A percentile compares a stretch with the other conserved stretches of the same genome.
These are phyloP conservation scores for Caiman crocodilus DNA, from an alignment of 2,797 vertebrate genomes.

Conservation along the genomic window DNA sequence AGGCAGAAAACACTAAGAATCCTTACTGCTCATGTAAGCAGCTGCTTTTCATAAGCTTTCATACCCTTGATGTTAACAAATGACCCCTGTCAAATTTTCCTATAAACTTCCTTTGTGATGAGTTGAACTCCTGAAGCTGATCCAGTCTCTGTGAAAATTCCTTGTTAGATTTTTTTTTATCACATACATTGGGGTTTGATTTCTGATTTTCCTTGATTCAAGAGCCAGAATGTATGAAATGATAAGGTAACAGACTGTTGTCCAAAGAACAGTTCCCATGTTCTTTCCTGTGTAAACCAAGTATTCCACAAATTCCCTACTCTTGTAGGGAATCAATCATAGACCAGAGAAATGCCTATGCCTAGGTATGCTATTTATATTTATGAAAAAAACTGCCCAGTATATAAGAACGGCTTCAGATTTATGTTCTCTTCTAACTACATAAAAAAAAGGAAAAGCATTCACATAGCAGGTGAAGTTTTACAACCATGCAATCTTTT, in stretches of 20 bases:
- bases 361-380: neutral
- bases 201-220: neutral
- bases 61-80: slow-evolving; percentile 45
- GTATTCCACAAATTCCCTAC: neutral
- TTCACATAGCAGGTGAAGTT: neutral
- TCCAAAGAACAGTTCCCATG: neutral
- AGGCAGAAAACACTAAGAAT: neutral
- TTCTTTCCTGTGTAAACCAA: neutral
- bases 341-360: neutral
- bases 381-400: neutral
- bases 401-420: neutral
- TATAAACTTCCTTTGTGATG: slow-evolving; percentile 1
- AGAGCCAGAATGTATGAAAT: neutral
- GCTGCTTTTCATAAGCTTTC: slow-evolving; percentile 14
- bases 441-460: neutral
- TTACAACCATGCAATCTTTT: neutral
- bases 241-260: neutral
- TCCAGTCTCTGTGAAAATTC: slow-evolving; percentile 5
- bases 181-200: neutral
- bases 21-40: neutral
- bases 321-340: neutral
- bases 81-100: slow-evolving; percentile 41
- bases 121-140: slow-evolving; percentile 15
- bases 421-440: neutral
- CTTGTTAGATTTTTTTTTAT: neutral